A percentile compares a stretch with the other conserved stretches of the same genome.
Conservation (phyloP, 2,797 vertebrate species). For the Girardinus metallicus region DNA sequence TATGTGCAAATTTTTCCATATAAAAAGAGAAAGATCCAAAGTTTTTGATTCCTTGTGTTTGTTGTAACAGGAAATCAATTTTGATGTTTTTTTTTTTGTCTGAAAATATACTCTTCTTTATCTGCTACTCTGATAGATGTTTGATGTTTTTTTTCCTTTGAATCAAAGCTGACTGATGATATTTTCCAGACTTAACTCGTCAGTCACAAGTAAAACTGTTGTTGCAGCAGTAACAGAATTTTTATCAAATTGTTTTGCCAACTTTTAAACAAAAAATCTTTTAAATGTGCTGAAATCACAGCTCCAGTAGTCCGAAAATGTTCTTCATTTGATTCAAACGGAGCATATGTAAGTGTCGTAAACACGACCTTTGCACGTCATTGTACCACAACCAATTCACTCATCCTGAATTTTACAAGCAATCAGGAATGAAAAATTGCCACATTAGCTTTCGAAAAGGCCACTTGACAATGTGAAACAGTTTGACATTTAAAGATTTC, state of each 20-base stretch:
- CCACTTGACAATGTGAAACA: constrained; percentile 32
- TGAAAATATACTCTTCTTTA: not conserved
- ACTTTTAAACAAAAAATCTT: constrained; percentile 17
- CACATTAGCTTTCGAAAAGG: constrained; percentile 23
- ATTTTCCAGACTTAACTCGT: not conserved
- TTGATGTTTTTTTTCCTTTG: not conserved
- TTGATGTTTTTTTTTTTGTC: not conserved
- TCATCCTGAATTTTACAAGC: constrained; percentile 5
- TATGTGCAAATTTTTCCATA: not conserved
- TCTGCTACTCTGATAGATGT: not conserved
- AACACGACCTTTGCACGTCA: constrained; percentile 4
- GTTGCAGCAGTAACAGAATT: not conserved
- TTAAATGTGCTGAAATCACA: constrained; percentile 15
- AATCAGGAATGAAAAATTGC: not conserved
- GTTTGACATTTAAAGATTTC: constrained; percentile 35
- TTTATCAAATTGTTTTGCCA: constrained; percentile 3
- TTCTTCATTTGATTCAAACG: constrained; percentile 20
- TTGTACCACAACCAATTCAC: constrained; percentile 10
- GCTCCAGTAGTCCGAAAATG: constrained; percentile 16
- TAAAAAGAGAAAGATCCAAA: not conserved
- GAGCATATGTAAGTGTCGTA: not conserved
- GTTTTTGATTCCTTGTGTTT: not conserved
- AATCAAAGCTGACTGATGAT: not conserved
- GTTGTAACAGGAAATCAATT: not conserved
- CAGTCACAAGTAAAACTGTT: not conserved